Base-by-base conservation (phyloP, 2,888 invertebrate genomes). In the Pycnomerus fuliginosus region DNA sequence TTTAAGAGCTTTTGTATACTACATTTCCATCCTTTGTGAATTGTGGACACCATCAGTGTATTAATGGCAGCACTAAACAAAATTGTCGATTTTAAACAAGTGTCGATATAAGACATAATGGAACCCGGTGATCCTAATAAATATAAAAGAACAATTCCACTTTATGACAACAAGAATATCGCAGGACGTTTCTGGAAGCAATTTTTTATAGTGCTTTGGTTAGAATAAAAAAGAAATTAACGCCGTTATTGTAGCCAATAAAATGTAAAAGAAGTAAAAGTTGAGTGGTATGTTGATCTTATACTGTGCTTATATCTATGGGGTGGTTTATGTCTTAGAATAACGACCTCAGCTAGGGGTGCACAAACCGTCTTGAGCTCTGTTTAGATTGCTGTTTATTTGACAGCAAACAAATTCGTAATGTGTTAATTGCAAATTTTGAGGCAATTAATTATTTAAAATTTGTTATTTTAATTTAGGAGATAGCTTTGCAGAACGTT, bases 1-100 rank as follows among this genome's bases (percentile, higher is more conserved):
- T 60, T 61, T 58, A 60, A 62, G 58, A 52, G 58, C 60, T 55
- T 58, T 60, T 61, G n/a, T 61, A 54, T 54, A 45, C 46, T 53
- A 54, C 53, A 56, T 56, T 50, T 53, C 48, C 55, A 53, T 52
- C 52, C 38, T 53, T 57, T 58, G 54, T 58, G n/a, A n/a, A n/a
- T 48, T 43, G 23, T 31, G 30, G 31, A 36, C 30, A 36, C 8
- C n/a, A n/a, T n/a, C n/a, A n/a, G n/a, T 30, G 42, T 22, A 43
- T 43, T 43, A 43, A 43, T 43, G 42, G 44, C 31, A 27, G 13
- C 35, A 8, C 23, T 20, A 11, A 32, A 38, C 17, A 43, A 37
- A 44, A 37, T 28, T 20, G 41, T 1, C 32, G 32, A 27, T 28
- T 37, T 31, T 37, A 31, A 33, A 32, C 37, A 25, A 27, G 32